Conservation (phyloP, 2,888 invertebrate genomes). For the Aphrophora alni region DNA sequence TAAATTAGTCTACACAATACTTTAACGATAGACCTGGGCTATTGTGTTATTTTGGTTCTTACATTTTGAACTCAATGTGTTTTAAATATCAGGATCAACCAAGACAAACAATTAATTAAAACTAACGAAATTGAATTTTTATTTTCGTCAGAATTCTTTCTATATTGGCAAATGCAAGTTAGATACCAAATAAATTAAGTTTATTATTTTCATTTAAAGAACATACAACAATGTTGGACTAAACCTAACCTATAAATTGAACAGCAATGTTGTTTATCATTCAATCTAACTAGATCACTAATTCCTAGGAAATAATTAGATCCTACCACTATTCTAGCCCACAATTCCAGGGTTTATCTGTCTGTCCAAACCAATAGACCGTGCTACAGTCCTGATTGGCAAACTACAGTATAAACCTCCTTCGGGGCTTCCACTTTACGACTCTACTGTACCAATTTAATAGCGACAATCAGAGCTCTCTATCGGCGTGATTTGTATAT, state of each 20-base stretch:
- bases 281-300: not conserved
- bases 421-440: not conserved
- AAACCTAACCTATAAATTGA: not conserved
- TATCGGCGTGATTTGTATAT: not conserved
- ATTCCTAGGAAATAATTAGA: slow-evolving; percentile 2
- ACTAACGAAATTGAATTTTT: too few relatives aligned
- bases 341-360: not conserved
- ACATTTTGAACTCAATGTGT: too few relatives aligned
- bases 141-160: too few relatives aligned
- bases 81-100: too few relatives aligned
- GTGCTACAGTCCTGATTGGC: not conserved
- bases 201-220: too few relatives aligned
- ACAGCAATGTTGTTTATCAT: not conserved
- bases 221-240: too few relatives aligned
- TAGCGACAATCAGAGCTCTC: slow-evolving; percentile 4
- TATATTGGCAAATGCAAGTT: too few relatives aligned
- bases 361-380: not conserved
- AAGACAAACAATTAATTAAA: too few relatives aligned
- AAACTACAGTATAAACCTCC: not conserved
- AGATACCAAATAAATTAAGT: too few relatives aligned
- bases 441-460: not conserved
- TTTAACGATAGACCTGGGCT: too few relatives aligned
- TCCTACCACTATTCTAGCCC: not conserved
- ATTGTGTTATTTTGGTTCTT: too few relatives aligned
- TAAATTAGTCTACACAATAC: too few relatives aligned